Percentiles rank a stretch among this genome's conserved stretches.
These are phyloP conservation scores for Meriones unguiculatus DNA, from an alignment of 2,113 vertebrate genomes.

Conservation along the genomic window DNA sequence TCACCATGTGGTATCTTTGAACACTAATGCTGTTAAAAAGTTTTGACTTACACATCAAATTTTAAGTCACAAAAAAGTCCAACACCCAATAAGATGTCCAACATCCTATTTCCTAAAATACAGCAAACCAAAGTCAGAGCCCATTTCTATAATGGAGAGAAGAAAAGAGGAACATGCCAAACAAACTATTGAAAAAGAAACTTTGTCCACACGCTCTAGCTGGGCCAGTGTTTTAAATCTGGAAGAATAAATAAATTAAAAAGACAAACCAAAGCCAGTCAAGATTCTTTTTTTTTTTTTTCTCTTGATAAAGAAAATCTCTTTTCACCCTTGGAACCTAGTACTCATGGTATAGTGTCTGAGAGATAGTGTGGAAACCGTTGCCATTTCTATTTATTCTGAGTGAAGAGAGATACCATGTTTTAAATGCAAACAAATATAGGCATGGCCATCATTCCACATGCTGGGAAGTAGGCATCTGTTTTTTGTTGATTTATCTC, in stretches of 20 bases:
- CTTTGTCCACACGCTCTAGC: background rate
- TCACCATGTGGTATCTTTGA: background rate
- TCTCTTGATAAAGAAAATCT: background rate
- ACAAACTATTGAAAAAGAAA: background rate
- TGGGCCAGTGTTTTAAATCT: background rate
- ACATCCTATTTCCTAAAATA: background rate
- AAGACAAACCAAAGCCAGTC: background rate
- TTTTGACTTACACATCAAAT: background rate
- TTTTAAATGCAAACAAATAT: background rate
- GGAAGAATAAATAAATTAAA: background rate
- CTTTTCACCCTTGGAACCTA: background rate
- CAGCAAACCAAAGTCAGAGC: conserved; percentile 22
- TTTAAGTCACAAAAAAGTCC: background rate
- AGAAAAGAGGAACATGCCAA: background rate
- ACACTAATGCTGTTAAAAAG: background rate
- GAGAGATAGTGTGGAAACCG: background rate
- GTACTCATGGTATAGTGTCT: background rate
- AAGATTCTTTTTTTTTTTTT: background rate
- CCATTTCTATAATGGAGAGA: background rate
- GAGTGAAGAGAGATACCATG: background rate
- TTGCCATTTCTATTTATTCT: background rate
- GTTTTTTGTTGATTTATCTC: background rate
- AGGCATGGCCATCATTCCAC: background rate
- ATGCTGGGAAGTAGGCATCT: background rate
- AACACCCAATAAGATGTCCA: too few species aligned